phyloP scores from a whole-genome alignment of 2,113 vertebrate species.

The Upupa epops region DNA sequence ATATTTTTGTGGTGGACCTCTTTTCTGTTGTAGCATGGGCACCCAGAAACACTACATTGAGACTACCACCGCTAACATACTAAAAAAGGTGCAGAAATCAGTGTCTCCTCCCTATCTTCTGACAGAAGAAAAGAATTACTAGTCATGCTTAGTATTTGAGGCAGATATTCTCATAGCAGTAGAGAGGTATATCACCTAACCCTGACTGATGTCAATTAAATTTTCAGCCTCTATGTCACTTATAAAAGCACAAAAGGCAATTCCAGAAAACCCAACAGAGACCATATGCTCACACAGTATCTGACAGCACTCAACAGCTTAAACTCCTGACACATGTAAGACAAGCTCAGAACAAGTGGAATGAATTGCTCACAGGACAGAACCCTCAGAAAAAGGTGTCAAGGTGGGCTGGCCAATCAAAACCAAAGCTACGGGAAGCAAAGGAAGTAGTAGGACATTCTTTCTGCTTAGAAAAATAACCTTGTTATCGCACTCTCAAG shows the following conservation, averaged over 20 bases:
- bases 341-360: background rate
- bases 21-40: background rate
- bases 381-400: background rate
- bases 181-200: background rate
- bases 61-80: background rate
- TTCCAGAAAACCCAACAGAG: slow-evolving; percentile 7
- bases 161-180: background rate
- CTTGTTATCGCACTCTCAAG: background rate
- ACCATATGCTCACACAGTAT: slow-evolving; percentile 19
- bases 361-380: background rate
- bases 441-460: background rate
- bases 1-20: background rate
- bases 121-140: background rate
- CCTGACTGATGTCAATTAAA: background rate
- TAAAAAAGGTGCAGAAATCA: background rate
- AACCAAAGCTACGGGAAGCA: background rate
- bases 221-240: background rate
- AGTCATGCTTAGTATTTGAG: background rate
- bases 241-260: background rate
- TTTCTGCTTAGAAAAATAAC: background rate
- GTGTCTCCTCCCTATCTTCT: background rate
- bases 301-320: slow-evolving; percentile 23
- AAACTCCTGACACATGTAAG: slow-evolving; percentile 11
- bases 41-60: background rate
- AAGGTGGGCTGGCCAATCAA: background rate